Base-by-base conservation (phyloP, 2,797 vertebrate genomes). In the Clamator glandarius region DNA sequence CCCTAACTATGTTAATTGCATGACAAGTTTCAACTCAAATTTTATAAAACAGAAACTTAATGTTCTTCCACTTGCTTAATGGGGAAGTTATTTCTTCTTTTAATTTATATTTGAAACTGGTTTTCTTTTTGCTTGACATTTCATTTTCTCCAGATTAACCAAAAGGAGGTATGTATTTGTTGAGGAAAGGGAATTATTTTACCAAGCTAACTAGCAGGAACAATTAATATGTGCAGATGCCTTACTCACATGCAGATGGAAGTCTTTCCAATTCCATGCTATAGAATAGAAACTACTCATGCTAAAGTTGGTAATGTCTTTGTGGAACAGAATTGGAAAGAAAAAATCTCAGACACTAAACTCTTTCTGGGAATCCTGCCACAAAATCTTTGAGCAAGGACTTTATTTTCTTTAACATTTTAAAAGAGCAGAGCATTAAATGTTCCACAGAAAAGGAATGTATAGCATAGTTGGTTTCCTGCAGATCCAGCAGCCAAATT, bases 1-100 rank as follows among this genome's bases (percentile, higher is more conserved):
- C 66, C 75, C 31, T 35, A 90, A 74, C 70, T 61, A 76, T 42
- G 67, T 59, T 96, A 94, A 95, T 79, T 84, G 74, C 74, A 67
- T 6, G 52, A 79, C 93, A 93, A 84, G 87, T 95, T 96, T 84
- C 31, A 94, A 93, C 83, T 89, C 61, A 77, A 67, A 72, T 90
- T 78, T 94, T 81, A 68, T 24, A 81, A 9, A 75, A 66, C 28
- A 78, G 17, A 67, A 89, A 61, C 29, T 51, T 52, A 4, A 28
- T 8, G 10, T 15, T 90, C 88, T 88, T 81, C 48, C 11, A 59
- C 52, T 90, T 63, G 29, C 23, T 86, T 83, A 19, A 70, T 19
- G 28, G 44, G 42, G 89, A 87, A 64, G 18, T 70, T 78, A 69
- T 59, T 81, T 86, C 23, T 28, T 50, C 31, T 62, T 52, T 74